These are phyloP conservation scores for Petroica traversi DNA, from an alignment of 2,113 vertebrate genomes.

Conservation along the genomic window DNA sequence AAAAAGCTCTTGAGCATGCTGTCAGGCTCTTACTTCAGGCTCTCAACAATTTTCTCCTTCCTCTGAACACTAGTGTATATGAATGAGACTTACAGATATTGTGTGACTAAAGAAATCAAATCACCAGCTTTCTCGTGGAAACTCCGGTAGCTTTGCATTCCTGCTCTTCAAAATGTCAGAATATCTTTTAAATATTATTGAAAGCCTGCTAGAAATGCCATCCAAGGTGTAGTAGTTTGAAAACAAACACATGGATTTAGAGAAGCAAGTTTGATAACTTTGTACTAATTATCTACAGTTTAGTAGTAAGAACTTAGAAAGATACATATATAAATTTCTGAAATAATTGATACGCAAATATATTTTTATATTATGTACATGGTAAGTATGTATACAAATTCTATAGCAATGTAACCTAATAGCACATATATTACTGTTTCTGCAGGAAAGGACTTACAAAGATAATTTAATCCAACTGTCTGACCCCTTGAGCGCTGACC, in stretches of 20 bases:
- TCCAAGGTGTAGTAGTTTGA: neutral
- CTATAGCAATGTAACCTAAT: neutral
- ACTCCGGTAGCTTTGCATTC: neutral
- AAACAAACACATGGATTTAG: neutral
- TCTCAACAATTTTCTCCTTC: neutral
- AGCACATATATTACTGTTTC: neutral
- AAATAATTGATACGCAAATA: neutral
- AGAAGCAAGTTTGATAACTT: neutral
- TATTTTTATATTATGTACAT: neutral
- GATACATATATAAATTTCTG: neutral
- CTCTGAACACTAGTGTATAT: neutral
- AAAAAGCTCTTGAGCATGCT: slow-evolving; percentile 19
- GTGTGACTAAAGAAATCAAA: slow-evolving; percentile 39
- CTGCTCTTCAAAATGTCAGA: neutral
- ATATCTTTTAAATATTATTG: neutral
- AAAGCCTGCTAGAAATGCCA: neutral
- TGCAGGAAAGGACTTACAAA: neutral
- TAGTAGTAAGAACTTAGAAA: neutral
- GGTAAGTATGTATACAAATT: neutral
- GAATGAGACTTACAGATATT: neutral
- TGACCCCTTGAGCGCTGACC: neutral
- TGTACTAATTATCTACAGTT: neutral
- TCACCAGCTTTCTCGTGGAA: neutral
- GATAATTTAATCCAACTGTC: neutral
- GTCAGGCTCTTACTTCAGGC: slow-evolving; percentile 8